Base-by-base conservation (phyloP, 1,140 invertebrate genomes). In the Cotesia chilonis region DNA sequence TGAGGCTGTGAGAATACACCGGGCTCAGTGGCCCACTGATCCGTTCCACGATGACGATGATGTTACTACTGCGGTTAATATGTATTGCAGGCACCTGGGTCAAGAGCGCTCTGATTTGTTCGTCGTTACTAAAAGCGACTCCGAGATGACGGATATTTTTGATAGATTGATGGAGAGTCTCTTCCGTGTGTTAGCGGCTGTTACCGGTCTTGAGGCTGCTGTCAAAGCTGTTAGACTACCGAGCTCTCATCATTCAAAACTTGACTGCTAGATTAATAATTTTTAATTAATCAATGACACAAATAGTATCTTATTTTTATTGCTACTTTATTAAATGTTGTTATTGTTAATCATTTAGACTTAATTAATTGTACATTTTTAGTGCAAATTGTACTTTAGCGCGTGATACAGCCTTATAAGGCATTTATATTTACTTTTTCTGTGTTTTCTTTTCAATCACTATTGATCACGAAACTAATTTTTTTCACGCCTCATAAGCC, bases 31-130 rank as follows among this genome's bases (percentile, higher is more conserved):
- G 88, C 87, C 88, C 1, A 88, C 86, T 69, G 91, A 92, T 70
- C 84, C 87, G n/a, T 89, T 89, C 54, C 84, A 86, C 54, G 89
- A 90, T 69, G 85, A 87, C 35, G 88, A 89, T 10, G 89, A 93
- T 73, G 87, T 94, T 7, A 88, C 90, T n/a, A 89, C 89, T 7
- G 89, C 93, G 66, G 86, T 94, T 54, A 91, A 90, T 83, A 89
- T 93, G 74, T 94, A 92, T 81, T 93, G 92, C 78, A 90, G 88
- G 76, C 89, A 92, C 76, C 81, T 93, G 69, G 89, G 92, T 51
- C 89, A 91, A 76, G 91, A 93, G 75, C 89, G 90, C 20, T 7
- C 80, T 90, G 91, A 90, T 82, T 83, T 91, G 54, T 90, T 92
- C 77, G 89, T 92, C n/a, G 85, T 92, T 47, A 91, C 90, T 3